These are phyloP conservation scores for Schizotus pectinicornis DNA, from an alignment of 2,888 invertebrate genomes.

Conservation along the genomic window DNA sequence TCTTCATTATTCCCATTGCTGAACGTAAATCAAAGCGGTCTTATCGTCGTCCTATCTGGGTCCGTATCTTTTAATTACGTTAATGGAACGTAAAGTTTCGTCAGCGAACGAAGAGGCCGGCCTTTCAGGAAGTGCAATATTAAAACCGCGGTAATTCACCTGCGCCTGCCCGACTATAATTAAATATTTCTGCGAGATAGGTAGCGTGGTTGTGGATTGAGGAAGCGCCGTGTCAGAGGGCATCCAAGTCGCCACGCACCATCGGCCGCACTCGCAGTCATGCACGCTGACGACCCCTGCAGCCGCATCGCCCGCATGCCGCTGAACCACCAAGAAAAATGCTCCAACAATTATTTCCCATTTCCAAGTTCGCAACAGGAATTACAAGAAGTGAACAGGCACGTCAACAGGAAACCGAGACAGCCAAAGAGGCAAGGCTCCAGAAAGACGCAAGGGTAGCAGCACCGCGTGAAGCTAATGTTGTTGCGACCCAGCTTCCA, in stretches of 20 bases:
- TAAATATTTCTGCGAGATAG: conserved; percentile 50
- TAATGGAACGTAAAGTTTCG: conserved; percentile 19
- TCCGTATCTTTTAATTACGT: conserved; percentile 26
- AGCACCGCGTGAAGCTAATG: conserved; percentile 13
- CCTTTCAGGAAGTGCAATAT: conserved; percentile 20
- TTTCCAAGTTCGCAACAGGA: no score
- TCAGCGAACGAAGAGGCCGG: no score
- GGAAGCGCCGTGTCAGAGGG: conserved; percentile 51
- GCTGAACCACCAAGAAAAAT: no score
- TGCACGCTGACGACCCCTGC: conserved; percentile 17
- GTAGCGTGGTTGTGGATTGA: conserved; percentile 49
- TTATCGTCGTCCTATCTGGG: conserved; percentile 20
- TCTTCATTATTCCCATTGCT: conserved; percentile 16
- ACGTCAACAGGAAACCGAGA: no score
- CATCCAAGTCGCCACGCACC: conserved; percentile 55
- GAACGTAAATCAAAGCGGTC: conserved; percentile 20
- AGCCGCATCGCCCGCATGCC: background rate
- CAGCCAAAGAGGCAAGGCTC: conserved; percentile 1
- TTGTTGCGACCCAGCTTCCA: conserved; percentile 10
- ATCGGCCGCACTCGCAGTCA: conserved; percentile 33
- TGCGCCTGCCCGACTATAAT: conserved; percentile 44
- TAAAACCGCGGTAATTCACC: conserved; percentile 48
- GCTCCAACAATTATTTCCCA: no score
- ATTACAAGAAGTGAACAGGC: no score
- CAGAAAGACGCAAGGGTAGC: conserved; percentile 6